phyloP scores from a whole-genome alignment of 2,888 invertebrate genomes.

The Caenorhabditis doughertyi region DNA sequence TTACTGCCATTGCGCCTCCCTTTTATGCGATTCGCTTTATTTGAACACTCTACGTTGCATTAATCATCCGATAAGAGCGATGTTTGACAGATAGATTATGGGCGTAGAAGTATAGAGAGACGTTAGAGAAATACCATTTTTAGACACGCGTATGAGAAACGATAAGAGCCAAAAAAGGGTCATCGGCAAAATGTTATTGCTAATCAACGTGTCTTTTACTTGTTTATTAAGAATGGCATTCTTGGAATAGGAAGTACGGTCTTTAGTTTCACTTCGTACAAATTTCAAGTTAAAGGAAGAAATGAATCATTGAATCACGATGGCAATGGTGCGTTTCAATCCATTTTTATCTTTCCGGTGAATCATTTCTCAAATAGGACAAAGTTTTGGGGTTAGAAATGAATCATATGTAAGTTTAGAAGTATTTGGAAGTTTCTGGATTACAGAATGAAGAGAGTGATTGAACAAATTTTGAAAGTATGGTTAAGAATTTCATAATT shows the following conservation, averaged over 20 bases:
- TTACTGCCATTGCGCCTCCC: constrained; percentile 8
- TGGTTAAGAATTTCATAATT: too few relatives aligned
- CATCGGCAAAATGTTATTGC: constrained; percentile 19
- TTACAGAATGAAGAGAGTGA: too few relatives aligned
- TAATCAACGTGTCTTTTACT: constrained; percentile 39
- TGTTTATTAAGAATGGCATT: constrained; percentile 15
- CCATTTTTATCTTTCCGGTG: constrained; percentile 29
- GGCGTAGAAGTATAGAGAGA: constrained; percentile 28
- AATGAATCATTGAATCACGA: constrained; percentile 25
- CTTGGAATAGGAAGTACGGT: background rate
- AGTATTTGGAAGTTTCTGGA: too few relatives aligned
- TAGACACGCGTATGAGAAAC: background rate
- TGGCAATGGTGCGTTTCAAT: constrained; percentile 36
- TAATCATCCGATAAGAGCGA: constrained; percentile 55
- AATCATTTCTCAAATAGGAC: constrained; percentile 34
- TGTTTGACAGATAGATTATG: constrained; percentile 61
- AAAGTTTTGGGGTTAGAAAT: background rate
- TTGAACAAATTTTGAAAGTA: too few relatives aligned
- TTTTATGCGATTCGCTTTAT: constrained; percentile 45
- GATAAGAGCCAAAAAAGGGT: constrained; percentile 1
- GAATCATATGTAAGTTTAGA: background rate
- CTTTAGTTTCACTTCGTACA: constrained; percentile 25
- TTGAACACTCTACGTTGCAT: constrained; percentile 61
- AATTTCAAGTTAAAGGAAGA: background rate
- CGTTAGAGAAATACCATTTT: constrained; percentile 13